Evolutionary conservation across 2,888 invertebrate species (phyloP), one percentile per base, ranked within the genome.

Genomic region (Mesorhabditis spiculigera): DNA sequence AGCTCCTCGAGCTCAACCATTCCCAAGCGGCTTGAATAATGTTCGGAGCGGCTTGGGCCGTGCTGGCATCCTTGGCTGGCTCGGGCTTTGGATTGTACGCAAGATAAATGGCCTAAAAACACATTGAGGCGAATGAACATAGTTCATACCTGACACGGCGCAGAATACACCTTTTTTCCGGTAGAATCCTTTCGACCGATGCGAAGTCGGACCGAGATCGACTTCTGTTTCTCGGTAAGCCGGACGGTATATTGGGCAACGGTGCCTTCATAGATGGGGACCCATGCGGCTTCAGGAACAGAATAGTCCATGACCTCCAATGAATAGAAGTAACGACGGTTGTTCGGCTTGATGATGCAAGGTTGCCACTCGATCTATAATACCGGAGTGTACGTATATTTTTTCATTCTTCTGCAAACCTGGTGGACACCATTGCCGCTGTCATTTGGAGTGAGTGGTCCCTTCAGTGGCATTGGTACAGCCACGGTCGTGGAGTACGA

Each of bases 401-500:
- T 28, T 28, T 28, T 28, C 28, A 28, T 28, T 28, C 28, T 28
- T 28, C 28, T 28, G 28, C 28, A 28, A 28, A 61, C 67, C 63
- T 4, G 62, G 10, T 71, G 13, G 64, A 63, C 45, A 44, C 71
- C 71, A 5, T 63, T 43, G 64, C 71, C 71, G 10, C 41, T 50
- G 5, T 62, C 50, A 4, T 87, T 87, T 65, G 91, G 89, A 71
- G 90, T 88, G 61, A 92, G 92, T 44, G 91, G 89, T 87, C 81
- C 45, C 68, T 92, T 92, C 65, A 93, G 89, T 73, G 91, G 90
- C 69, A 91, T 91, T 45, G 94, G 95, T 71, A 93, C 92, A 45
- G 94, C 92, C 77, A 91, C 90, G 72, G 88, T 89, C 50, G 95
- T 95, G 80, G 89, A 88, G 87, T 91, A 93, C 71, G 90, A 88